Conservation (phyloP, 2,888 invertebrate genomes). For the Oligia strigilis region DNA sequence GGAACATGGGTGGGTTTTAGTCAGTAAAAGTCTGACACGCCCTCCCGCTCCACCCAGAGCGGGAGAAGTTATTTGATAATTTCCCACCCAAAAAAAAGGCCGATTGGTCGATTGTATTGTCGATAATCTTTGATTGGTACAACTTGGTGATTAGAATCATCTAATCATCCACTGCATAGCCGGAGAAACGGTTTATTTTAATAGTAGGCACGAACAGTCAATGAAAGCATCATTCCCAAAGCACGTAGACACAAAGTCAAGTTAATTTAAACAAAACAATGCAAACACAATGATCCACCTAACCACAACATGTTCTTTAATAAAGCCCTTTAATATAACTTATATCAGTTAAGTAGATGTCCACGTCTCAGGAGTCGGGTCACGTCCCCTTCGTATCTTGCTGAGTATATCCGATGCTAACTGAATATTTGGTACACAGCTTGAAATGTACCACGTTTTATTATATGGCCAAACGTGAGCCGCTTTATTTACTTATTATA, state of each 20-base stretch:
- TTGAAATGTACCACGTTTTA: constrained; percentile 81
- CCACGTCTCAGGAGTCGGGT: constrained; percentile 72
- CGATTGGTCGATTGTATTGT: not conserved
- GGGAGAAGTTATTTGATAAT: too few relatives aligned
- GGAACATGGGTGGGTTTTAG: too few relatives aligned
- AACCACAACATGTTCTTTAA: constrained; percentile 55
- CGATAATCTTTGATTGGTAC: not conserved
- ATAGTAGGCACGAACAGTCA: not conserved
- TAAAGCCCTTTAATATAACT: constrained; percentile 69
- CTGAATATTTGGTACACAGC: constrained; percentile 84
- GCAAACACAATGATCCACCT: constrained; percentile 23
- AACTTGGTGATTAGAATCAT: not conserved
- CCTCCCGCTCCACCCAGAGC: too few relatives aligned
- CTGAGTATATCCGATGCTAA: constrained; percentile 76
- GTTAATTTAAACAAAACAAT: constrained; percentile 44
- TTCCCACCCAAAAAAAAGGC: too few relatives aligned
- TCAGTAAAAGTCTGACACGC: too few relatives aligned
- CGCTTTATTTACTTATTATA: constrained; percentile 79
- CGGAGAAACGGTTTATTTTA: not conserved
- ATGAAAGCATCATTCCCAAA: constrained; percentile 7
- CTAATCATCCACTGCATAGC: too few relatives aligned
- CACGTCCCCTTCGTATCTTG: constrained; percentile 79
- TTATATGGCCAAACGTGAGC: constrained; percentile 77
- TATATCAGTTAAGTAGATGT: constrained; percentile 71
- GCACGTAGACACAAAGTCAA: constrained; percentile 14